A percentile compares a stretch with the other conserved stretches of the same genome.
Conservation (phyloP, 2,797 vertebrate genomes). For the Crenichthys baileyi region DNA sequence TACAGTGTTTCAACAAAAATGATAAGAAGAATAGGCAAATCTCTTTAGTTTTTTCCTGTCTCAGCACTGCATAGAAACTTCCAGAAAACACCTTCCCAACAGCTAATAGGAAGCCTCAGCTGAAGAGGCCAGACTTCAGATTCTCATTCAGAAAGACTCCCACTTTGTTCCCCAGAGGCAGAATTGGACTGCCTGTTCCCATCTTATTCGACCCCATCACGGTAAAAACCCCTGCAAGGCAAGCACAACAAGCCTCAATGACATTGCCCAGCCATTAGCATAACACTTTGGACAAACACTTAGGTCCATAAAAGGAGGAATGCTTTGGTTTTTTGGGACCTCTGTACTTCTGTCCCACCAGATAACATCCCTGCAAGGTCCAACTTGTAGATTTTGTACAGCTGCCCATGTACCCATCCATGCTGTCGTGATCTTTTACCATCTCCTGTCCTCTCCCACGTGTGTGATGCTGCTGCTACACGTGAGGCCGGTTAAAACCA, state of each 20-base stretch:
- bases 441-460: constrained; percentile 6
- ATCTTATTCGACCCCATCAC: constrained; percentile 66
- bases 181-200: constrained; percentile 64
- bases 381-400: neutral
- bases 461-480: neutral
- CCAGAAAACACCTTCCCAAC: neutral
- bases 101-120: constrained; percentile 41
- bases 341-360: constrained; percentile 14
- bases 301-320: constrained; percentile 35
- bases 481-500: neutral
- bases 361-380: constrained; percentile 15
- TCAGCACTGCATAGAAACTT: neutral
- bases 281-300: constrained; percentile 22
- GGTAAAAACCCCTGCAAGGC: constrained; percentile 46
- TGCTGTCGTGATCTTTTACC: constrained; percentile 31
- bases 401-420: neutral
- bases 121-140: constrained; percentile 44
- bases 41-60: no score
- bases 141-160: constrained; percentile 49
- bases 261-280: constrained; percentile 52
- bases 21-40: neutral
- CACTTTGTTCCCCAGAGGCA: constrained; percentile 28
- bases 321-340: constrained; percentile 25
- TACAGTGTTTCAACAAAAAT: constrained; percentile 2
- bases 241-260: constrained; percentile 53